phyloP scores from a whole-genome alignment of 2,797 vertebrate species.

The Sebastes miniatus region DNA sequence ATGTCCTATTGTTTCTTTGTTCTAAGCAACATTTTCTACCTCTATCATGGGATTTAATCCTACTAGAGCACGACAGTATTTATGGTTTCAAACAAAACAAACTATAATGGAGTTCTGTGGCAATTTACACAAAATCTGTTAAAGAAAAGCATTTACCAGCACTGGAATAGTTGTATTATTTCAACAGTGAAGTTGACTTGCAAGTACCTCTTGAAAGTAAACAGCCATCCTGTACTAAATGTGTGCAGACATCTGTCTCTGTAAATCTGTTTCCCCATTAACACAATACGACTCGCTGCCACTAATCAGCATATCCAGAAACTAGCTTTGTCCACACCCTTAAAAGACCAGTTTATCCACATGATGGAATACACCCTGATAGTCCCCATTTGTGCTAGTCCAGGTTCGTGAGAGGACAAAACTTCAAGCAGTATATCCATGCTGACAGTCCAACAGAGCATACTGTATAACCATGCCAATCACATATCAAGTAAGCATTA shows the following conservation, averaged over 20 bases:
- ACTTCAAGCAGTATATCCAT: not conserved
- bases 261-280: not conserved
- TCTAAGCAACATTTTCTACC: not conserved
- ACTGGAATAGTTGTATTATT: conserved; percentile 18
- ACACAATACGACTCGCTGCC: not conserved
- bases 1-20: not conserved
- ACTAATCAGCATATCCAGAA: not conserved
- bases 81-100: conserved; percentile 13
- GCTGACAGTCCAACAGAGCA: not conserved
- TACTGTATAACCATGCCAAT: not conserved
- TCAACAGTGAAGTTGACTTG: conserved; percentile 22
- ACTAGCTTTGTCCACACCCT: not conserved
- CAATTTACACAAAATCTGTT: not conserved
- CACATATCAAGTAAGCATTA: conserved; percentile 39
- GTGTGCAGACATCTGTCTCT: not conserved
- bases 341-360: conserved; percentile 25
- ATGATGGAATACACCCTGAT: conserved; percentile 4
- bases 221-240: not conserved
- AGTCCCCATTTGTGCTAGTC: not conserved
- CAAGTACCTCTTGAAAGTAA: conserved; percentile 15
- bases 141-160: conserved; percentile 8
- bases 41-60: conserved; percentile 22
- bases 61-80: conserved; percentile 6
- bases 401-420: not conserved
- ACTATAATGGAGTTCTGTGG: not conserved